phyloP scores from a whole-genome alignment of 2,888 invertebrate genomes.

The Lepidochitona cinerea region DNA sequence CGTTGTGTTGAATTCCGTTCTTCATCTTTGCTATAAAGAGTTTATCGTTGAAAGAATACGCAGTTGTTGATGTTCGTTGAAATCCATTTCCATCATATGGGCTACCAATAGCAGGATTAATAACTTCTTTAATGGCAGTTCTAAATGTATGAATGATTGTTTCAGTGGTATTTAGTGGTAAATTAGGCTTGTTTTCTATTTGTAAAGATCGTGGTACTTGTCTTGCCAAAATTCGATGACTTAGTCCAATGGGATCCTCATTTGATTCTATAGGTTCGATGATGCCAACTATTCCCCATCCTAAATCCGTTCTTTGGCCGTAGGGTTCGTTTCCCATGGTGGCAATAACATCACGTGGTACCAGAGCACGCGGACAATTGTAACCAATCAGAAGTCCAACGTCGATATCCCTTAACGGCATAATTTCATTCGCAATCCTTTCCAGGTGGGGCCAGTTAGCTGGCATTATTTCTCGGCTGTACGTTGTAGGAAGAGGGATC shows the following conservation, averaged over 20 bases:
- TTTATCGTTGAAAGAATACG: no score
- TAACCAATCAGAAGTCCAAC: slow-evolving; percentile 32
- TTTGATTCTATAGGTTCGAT: background rate
- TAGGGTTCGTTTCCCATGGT: slow-evolving; percentile 25
- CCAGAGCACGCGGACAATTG: slow-evolving; percentile 29
- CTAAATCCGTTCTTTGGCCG: slow-evolving; percentile 23
- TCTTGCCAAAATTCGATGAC: slow-evolving; percentile 14
- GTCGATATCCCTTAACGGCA: slow-evolving; percentile 24
- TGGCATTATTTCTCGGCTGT: slow-evolving; percentile 24
- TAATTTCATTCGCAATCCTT: slow-evolving; percentile 12
- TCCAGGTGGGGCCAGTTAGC: slow-evolving; percentile 18
- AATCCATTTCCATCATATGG: background rate
- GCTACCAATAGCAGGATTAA: background rate
- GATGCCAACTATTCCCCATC: slow-evolving; percentile 35
- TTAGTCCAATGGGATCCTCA: background rate
- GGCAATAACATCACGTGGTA: slow-evolving; percentile 15
- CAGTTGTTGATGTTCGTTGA: background rate
- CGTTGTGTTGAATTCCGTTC: background rate
- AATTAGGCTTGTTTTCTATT: no score
- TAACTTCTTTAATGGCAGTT: background rate
- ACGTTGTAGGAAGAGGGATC: slow-evolving; percentile 14
- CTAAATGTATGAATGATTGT: background rate
- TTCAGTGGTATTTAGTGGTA: background rate
- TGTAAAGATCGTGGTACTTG: slow-evolving; percentile 9
- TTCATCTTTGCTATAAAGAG: background rate